Base-by-base conservation (phyloP, 1,140 invertebrate species). In the Euwallacea fornicatus region DNA sequence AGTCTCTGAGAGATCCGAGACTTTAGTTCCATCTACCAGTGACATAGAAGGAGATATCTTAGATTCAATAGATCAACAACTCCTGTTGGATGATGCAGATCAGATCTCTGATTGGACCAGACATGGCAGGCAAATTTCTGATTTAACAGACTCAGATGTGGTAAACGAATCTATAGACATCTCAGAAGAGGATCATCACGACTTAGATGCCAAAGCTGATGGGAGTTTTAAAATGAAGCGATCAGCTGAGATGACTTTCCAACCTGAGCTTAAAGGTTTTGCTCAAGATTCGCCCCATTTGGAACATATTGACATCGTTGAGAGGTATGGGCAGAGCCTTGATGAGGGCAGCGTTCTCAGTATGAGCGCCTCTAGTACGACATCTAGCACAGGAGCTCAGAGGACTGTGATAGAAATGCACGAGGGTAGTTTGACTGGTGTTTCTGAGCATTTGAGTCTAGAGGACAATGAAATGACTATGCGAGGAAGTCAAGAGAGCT, bases 221-320 rank as follows among this genome's bases (percentile, higher is more conserved):
- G 81, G 86, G 53, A 83, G 87, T 9, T 86, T 85, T 41, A 86
- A 88, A 75, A 94, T 95, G 93, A 95, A 94, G 79, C 84, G 93
- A 69, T 95, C 93, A 0, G 90, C 92, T 73, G 93, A 95, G 83
- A 95, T 95, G 93, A 91, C 92, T 72, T 95, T 95, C 80, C 90
- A 91, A 78, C 90, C 91, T 11, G 88, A 88, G 81, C 84, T 84
- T 7, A 82, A 81, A 76, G 75, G 81, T 44, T 70, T 84, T n/a
- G 78, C 80, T 2, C 55, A 77, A 6, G 80, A 81, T 47, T 80
- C 79, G 43, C 77, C 77, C 8, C 68, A 72, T 21, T 33, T 33
- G 4, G 21, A 33, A 4, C 21, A 33, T 33, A 4, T 33, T 33
- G 21, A 33, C 21, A 33, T 33, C 4, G 81, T 83, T 55, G 84